Evolutionary conservation across 2,888 invertebrate genomes (phyloP), one percentile per base, ranked within the genome.

Genomic region (Plusia festucae): DNA sequence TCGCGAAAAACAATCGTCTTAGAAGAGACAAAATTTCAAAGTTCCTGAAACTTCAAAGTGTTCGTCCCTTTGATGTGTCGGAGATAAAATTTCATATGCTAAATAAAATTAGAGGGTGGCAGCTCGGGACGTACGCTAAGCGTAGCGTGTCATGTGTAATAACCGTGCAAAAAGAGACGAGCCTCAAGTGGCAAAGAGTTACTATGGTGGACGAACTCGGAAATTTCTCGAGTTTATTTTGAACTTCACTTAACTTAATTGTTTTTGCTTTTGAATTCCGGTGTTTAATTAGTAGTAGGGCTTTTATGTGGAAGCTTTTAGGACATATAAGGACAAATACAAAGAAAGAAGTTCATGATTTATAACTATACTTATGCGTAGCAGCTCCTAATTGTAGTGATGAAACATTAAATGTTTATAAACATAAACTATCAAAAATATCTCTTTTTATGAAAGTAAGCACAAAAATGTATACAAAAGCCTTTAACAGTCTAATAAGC

Each of bases 1-100:
- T 55, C 54, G 34, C 54, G 58, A 72, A 63, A 82, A 81, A 85
- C 84, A 84, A 85, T 83, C 80, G 74, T 68, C 69, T 65, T 52
- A 73, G 76, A 71, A 64, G 70, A 75, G 79, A 80, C 77, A 68
- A 73, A 79, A 68, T 70, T 78, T 80, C 73, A 76, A 81, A 85
- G 78, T 82, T 74, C 71, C 71, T 72, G 76, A 73, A 83, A 86
- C 79, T 82, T 88, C 86, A 88, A 88, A 88, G 87, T 82, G 81
- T 80, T 73, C 67, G 67, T 81, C 79, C 60, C 87, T 90, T 90
- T 91, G 88, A 90, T 88, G 88, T 89, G 84, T 82, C 68, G 73
- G 76, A 87, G 88, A 89, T 90, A 88, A 88, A 88, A 89, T 90
- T 89, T 90, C 89, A 88, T 85, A 89, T 87, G 87, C 85, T 88